Conservation (phyloP, 2,113 vertebrate genomes). For the Grantiella picta region DNA sequence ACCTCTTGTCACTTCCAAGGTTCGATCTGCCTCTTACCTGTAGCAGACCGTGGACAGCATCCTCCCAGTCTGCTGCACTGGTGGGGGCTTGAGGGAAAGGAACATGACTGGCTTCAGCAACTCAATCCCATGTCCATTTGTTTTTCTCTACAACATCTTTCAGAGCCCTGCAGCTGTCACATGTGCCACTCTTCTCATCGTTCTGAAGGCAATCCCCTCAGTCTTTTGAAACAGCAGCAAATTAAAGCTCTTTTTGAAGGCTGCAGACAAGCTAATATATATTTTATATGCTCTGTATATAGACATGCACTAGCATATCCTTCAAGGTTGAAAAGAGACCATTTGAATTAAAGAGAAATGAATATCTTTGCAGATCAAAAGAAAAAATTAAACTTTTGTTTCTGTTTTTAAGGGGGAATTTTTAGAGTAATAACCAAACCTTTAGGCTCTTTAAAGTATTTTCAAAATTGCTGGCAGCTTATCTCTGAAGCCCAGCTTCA, state of each 20-base stretch:
- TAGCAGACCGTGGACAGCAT: neutral
- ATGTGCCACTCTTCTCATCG: neutral
- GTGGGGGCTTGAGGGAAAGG: fast-evolving
- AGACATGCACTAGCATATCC: neutral
- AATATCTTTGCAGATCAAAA: slow-evolving; percentile 31
- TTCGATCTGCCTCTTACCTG: neutral
- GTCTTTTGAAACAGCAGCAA: neutral
- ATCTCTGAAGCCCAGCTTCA: neutral
- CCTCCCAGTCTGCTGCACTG: neutral
- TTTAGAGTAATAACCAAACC: neutral
- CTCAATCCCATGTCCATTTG: neutral
- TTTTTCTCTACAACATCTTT: neutral
- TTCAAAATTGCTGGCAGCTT: neutral
- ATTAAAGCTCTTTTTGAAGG: slow-evolving; percentile 24
- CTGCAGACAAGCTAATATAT: slow-evolving; percentile 38
- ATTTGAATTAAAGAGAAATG: neutral
- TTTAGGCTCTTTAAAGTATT: neutral
- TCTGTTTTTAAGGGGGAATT: neutral
- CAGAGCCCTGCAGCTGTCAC: neutral
- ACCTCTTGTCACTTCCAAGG: neutral
- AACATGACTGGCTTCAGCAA: neutral
- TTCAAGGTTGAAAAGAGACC: slow-evolving; percentile 1
- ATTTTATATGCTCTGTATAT: slow-evolving; percentile 16
- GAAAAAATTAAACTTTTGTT: slow-evolving; percentile 13
- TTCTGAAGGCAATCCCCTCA: neutral